These are phyloP conservation scores for Tenualosa ilisha DNA, from an alignment of 2,797 vertebrate genomes.

Conservation along the genomic window DNA sequence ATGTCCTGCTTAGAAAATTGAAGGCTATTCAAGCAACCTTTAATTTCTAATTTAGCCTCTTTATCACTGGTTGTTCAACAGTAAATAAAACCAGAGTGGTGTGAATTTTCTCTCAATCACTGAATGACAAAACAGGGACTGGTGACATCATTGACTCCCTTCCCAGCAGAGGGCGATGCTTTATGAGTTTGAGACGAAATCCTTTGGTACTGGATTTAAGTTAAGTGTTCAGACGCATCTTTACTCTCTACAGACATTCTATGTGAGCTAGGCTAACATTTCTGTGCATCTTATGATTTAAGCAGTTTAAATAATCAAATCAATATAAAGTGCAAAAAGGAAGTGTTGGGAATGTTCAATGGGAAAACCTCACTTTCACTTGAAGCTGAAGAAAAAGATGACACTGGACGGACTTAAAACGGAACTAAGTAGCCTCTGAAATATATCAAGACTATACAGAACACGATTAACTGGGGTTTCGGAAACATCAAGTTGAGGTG, in stretches of 20 bases:
- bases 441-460: not conserved
- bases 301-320: not conserved
- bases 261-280: not conserved
- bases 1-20: not conserved
- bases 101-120: not conserved
- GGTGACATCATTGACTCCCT: not conserved
- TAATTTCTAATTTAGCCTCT: too few relatives aligned
- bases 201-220: not conserved
- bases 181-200: not conserved
- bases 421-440: not conserved
- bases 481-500: slow-evolving; percentile 1
- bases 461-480: not conserved
- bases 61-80: not conserved
- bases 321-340: not conserved
- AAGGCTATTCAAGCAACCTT: not conserved
- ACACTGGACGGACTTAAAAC: not conserved
- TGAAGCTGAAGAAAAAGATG: not conserved
- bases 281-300: not conserved
- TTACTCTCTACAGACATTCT: too few relatives aligned
- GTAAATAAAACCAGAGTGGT: not conserved
- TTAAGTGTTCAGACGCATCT: too few relatives aligned
- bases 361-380: not conserved
- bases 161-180: slow-evolving; percentile 21
- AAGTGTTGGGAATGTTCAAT: not conserved
- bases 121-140: not conserved